These are phyloP conservation scores for Apodemia hepburni DNA, from an alignment of 2,888 invertebrate species.

Conservation along the genomic window DNA sequence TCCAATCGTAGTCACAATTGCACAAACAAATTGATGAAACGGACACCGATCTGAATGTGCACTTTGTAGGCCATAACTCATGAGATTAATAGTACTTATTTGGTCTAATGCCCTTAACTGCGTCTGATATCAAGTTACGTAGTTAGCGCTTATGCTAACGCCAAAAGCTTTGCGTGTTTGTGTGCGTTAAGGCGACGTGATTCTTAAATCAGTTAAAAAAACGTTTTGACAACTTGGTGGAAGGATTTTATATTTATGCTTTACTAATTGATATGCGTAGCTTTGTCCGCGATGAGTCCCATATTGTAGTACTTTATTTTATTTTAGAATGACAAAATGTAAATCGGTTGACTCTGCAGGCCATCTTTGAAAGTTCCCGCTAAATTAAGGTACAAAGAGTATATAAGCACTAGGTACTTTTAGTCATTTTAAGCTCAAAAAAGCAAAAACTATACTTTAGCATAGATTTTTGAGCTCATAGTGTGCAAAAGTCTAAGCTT, in stretches of 20 bases:
- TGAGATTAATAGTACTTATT: conserved; percentile 32
- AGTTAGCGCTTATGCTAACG: conserved; percentile 26
- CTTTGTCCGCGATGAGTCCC: too few species aligned
- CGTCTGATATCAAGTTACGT: conserved; percentile 32
- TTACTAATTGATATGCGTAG: too few species aligned
- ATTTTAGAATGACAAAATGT: too few species aligned
- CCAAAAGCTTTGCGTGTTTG: conserved; percentile 23
- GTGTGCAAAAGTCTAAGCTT: too few species aligned
- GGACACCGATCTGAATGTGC: conserved; percentile 11
- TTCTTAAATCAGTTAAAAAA: neutral
- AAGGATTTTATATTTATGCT: neutral
- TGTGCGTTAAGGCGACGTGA: conserved; percentile 26
- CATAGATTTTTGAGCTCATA: too few species aligned
- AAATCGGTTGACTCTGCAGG: too few species aligned
- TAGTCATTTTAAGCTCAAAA: too few species aligned
- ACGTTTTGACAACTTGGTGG: neutral
- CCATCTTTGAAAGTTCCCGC: too few species aligned
- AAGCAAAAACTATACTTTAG: too few species aligned
- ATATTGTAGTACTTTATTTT: too few species aligned
- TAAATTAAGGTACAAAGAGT: too few species aligned
- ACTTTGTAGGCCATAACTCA: conserved; percentile 29
- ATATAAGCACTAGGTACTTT: too few species aligned
- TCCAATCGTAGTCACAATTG: conserved; percentile 8
- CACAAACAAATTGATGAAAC: conserved; percentile 18
- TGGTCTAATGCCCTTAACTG: conserved; percentile 36